Evolutionary conservation across 2,888 invertebrate genomes (phyloP).

Genomic region (Heliconius hortense): DNA sequence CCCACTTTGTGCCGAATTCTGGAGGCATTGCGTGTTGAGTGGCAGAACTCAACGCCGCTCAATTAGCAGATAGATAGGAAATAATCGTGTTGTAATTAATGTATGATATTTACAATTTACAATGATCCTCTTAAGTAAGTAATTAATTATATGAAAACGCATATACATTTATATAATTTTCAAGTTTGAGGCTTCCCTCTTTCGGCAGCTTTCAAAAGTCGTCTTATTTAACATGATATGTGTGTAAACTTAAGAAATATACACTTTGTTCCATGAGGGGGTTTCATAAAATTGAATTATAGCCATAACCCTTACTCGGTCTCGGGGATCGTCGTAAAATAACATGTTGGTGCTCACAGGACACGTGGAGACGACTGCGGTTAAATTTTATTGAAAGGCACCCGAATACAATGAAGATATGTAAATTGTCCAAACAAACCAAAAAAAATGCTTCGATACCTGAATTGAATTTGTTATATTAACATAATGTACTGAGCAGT

Average conservation of each 20-base stretch:
- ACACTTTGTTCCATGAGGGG: conserved; percentile 76
- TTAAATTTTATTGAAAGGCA: conserved; percentile 77
- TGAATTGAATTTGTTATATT: conserved; percentile 32
- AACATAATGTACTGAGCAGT: conserved; percentile 11
- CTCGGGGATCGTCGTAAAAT: conserved; percentile 76
- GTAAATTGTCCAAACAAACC: conserved; percentile 57
- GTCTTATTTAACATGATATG: conserved; percentile 57
- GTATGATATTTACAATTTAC: neutral
- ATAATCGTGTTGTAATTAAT: neutral
- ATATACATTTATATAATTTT: neutral
- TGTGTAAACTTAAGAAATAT: conserved; percentile 70
- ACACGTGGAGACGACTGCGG: conserved; percentile 71
- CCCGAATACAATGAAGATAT: conserved; percentile 72
- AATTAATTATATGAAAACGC: neutral
- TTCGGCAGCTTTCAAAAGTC: conserved; percentile 40
- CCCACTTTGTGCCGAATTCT: too few relatives aligned
- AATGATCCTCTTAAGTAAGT: neutral
- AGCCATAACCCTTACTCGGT: conserved; percentile 76
- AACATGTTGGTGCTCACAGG: conserved; percentile 73
- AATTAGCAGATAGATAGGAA: too few relatives aligned
- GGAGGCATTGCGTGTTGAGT: too few relatives aligned
- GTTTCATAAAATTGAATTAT: conserved; percentile 81
- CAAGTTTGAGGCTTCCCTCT: neutral
- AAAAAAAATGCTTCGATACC: conserved; percentile 22
- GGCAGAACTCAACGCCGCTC: too few relatives aligned